Conservation (phyloP, 2,113 vertebrate species). For the Onychostoma macrolepis region DNA sequence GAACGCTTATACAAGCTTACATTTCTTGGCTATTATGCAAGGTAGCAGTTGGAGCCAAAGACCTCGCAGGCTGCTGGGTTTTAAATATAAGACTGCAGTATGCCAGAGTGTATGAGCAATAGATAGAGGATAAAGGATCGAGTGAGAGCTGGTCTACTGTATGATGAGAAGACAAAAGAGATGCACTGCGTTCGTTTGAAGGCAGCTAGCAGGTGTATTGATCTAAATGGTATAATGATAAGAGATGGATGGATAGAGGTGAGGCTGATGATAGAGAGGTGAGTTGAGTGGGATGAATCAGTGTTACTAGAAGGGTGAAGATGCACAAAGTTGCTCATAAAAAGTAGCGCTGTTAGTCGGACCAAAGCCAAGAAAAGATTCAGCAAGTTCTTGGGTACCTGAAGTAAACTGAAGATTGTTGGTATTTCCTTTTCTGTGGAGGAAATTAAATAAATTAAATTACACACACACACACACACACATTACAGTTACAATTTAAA, state of each 20-base stretch:
- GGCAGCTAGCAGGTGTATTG: constrained; percentile 35
- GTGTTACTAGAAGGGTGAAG: neutral
- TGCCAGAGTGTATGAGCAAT: neutral
- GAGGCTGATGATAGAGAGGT: constrained; percentile 12
- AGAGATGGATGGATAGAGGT: constrained; percentile 17
- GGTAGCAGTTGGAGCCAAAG: neutral
- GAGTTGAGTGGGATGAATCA: constrained; percentile 19
- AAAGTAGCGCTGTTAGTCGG: neutral
- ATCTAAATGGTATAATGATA: constrained; percentile 8
- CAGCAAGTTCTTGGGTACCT: neutral
- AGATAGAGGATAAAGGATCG: neutral
- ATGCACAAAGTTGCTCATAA: neutral
- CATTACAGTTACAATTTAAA: too few species aligned
- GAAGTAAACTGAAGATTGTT: neutral
- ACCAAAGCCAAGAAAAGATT: neutral
- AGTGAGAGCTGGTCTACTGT: constrained; percentile 2
- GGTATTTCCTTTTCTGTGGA: neutral
- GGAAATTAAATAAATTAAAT: too few species aligned
- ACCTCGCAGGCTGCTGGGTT: neutral
- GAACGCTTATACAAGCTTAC: constrained; percentile 1
- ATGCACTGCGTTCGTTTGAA: neutral
- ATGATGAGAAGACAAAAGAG: neutral
- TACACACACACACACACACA: too few species aligned
- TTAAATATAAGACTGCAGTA: constrained; percentile 35
- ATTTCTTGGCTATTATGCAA: constrained; percentile 23